Evolutionary conservation across 2,888 invertebrate species (phyloP).

Genomic region (Tetragnatha montana): DNA sequence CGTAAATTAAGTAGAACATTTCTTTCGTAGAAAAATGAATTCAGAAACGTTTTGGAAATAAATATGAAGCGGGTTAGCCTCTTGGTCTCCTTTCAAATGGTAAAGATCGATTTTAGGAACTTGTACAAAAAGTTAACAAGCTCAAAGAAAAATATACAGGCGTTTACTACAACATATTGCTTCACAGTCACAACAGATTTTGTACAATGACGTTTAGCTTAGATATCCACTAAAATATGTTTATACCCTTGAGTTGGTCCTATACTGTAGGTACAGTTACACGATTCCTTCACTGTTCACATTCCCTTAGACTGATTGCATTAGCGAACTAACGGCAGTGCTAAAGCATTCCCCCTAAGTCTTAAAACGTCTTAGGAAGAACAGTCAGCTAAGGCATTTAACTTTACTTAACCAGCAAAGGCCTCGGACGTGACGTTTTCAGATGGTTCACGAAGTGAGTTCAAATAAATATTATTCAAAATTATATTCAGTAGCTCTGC

Average conservation of each 20-base stretch:
- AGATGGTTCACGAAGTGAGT: background rate
- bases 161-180: background rate
- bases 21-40: slow-evolving; percentile 14
- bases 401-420: too few relatives aligned
- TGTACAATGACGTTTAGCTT: slow-evolving; percentile 8
- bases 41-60: slow-evolving; percentile 15
- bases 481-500: background rate
- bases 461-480: background rate
- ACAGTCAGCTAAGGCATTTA: too few relatives aligned
- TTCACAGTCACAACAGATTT: background rate
- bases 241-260: background rate
- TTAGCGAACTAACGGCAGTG: background rate
- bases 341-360: background rate
- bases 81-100: background rate
- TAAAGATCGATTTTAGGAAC: background rate
- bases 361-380: background rate
- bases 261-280: background rate
- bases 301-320: background rate
- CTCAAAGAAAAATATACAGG: slow-evolving; percentile 10
- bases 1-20: slow-evolving; percentile 38
- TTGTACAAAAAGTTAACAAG: background rate
- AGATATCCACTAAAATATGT: background rate
- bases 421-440: background rate
- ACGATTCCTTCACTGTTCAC: background rate
- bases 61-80: background rate